A percentile compares a stretch with the other conserved stretches of the same genome.
Conservation (phyloP, 2,797 vertebrate genomes). For the Hydrolagus colliei region DNA sequence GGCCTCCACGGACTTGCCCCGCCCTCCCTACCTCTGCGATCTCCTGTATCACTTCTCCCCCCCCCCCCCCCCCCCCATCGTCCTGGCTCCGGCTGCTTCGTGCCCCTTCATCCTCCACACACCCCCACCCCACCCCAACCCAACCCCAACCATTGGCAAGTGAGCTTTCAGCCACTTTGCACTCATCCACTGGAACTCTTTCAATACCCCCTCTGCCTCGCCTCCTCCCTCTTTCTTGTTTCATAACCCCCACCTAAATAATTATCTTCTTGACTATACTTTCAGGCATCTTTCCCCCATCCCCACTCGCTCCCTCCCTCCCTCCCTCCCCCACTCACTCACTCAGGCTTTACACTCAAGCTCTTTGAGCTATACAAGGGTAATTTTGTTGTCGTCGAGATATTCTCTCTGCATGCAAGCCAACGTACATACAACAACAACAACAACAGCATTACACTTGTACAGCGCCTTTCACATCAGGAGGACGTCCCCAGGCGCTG, state of each 20-base stretch:
- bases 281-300: neutral
- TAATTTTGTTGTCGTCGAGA: neutral
- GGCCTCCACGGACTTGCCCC: too few relatives aligned
- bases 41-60: too few relatives aligned
- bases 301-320: too few relatives aligned
- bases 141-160: neutral
- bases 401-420: too few relatives aligned
- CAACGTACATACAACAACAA: neutral
- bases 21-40: neutral
- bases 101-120: slow-evolving; percentile 44
- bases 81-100: slow-evolving; percentile 32
- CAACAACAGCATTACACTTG: too few relatives aligned
- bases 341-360: neutral
- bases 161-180: neutral
- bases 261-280: neutral
- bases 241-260: neutral
- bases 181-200: slow-evolving; percentile 33
- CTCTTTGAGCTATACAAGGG: neutral
- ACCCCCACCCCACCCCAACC: slow-evolving; percentile 30
- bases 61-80: neutral
- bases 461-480: too few relatives aligned
- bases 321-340: neutral
- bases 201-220: neutral
- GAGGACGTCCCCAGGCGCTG: too few relatives aligned
- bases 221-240: neutral